Percentiles rank a stretch among this genome's conserved stretches.
phyloP scores from a whole-genome alignment of 2,113 vertebrate genomes.

The Ptyas mucosa region DNA sequence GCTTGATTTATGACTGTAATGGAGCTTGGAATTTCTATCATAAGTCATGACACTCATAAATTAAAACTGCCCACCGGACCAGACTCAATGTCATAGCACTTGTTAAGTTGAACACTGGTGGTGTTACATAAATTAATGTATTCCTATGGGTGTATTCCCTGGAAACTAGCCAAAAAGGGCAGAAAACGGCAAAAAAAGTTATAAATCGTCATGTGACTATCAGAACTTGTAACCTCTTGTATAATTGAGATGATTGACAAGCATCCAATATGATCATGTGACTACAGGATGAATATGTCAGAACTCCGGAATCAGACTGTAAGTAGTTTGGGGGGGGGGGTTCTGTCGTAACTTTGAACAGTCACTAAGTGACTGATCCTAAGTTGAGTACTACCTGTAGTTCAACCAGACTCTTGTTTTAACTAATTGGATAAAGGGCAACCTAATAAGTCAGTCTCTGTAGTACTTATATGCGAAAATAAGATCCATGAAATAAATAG shows the following conservation, averaged over 20 bases:
- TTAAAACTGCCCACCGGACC: too few relatives aligned
- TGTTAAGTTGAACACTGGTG: not conserved
- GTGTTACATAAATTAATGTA: not conserved
- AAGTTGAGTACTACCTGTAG: not conserved
- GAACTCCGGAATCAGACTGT: not conserved
- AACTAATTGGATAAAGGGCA: not conserved
- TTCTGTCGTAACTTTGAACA: not conserved
- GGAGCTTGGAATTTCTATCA: too few relatives aligned
- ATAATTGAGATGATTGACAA: not conserved
- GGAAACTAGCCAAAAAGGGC: not conserved
- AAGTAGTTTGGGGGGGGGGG: not conserved
- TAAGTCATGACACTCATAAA: too few relatives aligned
- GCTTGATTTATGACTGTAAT: too few relatives aligned
- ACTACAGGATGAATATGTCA: not conserved
- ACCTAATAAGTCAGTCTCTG: not conserved
- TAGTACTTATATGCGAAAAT: not conserved
- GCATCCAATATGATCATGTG: not conserved
- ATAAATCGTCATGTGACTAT: not conserved
- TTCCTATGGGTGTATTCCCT: not conserved
- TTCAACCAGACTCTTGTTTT: not conserved
- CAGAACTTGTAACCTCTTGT: not conserved
- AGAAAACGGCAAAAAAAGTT: not conserved
- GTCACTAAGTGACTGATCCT: not conserved
- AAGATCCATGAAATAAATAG: not conserved
- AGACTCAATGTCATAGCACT: not conserved